phyloP scores from a whole-genome alignment of 1,140 invertebrate species.

The Drosophila persimilis region DNA sequence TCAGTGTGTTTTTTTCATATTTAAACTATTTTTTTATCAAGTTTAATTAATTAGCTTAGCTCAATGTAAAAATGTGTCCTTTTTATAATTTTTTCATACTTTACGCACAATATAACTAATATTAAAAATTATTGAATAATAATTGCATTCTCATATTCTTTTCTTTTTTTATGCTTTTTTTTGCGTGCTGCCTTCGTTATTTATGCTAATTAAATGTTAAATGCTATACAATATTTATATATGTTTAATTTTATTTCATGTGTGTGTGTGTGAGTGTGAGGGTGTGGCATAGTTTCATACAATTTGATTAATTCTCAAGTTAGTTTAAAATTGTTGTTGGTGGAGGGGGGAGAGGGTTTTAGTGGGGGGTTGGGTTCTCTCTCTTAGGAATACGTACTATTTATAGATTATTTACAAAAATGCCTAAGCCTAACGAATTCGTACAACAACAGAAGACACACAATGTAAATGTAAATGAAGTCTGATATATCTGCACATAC shows the following conservation, averaged over 20 bases:
- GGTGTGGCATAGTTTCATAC: constrained; percentile 73
- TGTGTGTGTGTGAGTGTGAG: not conserved
- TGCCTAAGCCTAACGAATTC: constrained; percentile 73
- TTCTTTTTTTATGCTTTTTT: constrained; percentile 53
- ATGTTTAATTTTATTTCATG: constrained; percentile 48
- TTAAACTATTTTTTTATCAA: constrained; percentile 70
- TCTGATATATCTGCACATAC: constrained; percentile 33
- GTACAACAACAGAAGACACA: constrained; percentile 73
- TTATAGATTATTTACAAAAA: constrained; percentile 74
- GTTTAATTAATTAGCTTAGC: constrained; percentile 81
- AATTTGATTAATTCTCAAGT: constrained; percentile 81
- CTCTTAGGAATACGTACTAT: constrained; percentile 56
- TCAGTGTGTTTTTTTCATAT: constrained; percentile 47
- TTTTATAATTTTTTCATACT: constrained; percentile 34
- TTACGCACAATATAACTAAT: constrained; percentile 77
- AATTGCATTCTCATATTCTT: constrained; percentile 57
- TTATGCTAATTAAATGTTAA: constrained; percentile 79
- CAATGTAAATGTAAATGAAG: constrained; percentile 62
- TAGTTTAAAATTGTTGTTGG: constrained; percentile 65
- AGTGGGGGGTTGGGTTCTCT: constrained; percentile 14
- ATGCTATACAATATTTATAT: constrained; percentile 74
- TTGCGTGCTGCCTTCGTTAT: constrained; percentile 52
- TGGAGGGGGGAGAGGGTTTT: constrained; percentile 5
- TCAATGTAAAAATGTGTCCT: constrained; percentile 74
- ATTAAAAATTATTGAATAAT: constrained; percentile 82